A percentile compares a stretch with the other conserved stretches of the same genome.
Conservation (phyloP, 2,797 vertebrate genomes). For the Remorina albescens region DNA sequence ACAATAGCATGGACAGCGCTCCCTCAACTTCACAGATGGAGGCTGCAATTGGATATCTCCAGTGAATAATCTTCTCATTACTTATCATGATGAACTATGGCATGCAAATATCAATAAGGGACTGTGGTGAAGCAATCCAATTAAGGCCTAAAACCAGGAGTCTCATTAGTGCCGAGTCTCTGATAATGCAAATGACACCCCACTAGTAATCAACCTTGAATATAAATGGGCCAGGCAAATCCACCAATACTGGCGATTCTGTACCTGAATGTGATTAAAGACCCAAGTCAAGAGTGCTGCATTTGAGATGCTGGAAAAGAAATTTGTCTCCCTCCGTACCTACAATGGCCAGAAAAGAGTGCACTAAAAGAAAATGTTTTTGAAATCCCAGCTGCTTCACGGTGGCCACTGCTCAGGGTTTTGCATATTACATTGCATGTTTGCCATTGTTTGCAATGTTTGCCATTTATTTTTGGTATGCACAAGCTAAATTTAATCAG, state of each 20-base stretch:
- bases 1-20: constrained; percentile 56
- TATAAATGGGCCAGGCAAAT: constrained; percentile 80
- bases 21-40: constrained; percentile 79
- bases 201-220: constrained; percentile 82
- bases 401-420: not conserved
- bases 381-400: constrained; percentile 2
- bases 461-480: not conserved
- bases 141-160: constrained; percentile 85
- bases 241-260: constrained; percentile 75
- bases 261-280: constrained; percentile 71
- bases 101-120: constrained; percentile 89
- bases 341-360: constrained; percentile 21
- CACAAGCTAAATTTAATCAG: not conserved
- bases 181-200: constrained; percentile 86
- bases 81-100: constrained; percentile 88
- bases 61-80: constrained; percentile 89
- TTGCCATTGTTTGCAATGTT: not conserved
- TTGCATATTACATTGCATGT: not conserved
- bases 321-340: constrained; percentile 27
- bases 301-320: constrained; percentile 54
- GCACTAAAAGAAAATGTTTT: constrained; percentile 9
- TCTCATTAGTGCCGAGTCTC: constrained; percentile 86
- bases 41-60: constrained; percentile 80
- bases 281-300: constrained; percentile 47
- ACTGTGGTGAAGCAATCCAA: constrained; percentile 86